These are phyloP conservation scores for Drosophila conformis DNA, from an alignment of 2,888 invertebrate species.

Conservation along the genomic window DNA sequence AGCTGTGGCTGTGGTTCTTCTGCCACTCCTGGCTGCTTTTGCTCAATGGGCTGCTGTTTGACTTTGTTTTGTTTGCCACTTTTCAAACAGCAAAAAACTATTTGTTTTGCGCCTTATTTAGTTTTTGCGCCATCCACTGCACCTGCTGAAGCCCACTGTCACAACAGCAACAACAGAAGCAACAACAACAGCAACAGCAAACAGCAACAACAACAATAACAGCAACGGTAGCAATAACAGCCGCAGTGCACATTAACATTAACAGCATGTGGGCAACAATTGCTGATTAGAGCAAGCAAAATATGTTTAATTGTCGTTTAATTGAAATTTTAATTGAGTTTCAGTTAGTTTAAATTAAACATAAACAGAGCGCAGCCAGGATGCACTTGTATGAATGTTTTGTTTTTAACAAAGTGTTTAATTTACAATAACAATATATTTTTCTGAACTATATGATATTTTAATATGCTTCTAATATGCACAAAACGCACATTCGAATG, in stretches of 20 bases:
- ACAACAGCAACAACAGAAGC: slow-evolving; percentile 4
- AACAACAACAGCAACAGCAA: slow-evolving; percentile 12
- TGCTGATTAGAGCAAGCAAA: slow-evolving; percentile 29
- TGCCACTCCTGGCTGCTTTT: slow-evolving; percentile 33
- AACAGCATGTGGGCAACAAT: slow-evolving; percentile 62
- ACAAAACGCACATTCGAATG: neutral
- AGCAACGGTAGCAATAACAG: slow-evolving; percentile 32
- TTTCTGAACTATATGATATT: neutral
- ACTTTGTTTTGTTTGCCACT: slow-evolving; percentile 66
- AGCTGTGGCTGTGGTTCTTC: neutral
- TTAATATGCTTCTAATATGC: neutral
- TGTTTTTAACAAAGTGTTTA: neutral
- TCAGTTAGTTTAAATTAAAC: slow-evolving; percentile 1
- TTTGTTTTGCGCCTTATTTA: slow-evolving; percentile 76
- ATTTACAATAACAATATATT: neutral
- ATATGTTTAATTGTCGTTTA: slow-evolving; percentile 56
- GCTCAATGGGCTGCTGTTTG: slow-evolving; percentile 72
- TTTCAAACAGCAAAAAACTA: slow-evolving; percentile 73
- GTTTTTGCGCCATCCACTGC: slow-evolving; percentile 61
- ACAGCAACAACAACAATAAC: slow-evolving; percentile 18
- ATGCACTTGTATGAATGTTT: neutral
- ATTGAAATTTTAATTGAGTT: slow-evolving; percentile 39
- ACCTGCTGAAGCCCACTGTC: slow-evolving; percentile 59
- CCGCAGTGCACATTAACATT: slow-evolving; percentile 40
- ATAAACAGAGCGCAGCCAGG: neutral